Evolutionary conservation across 2,888 invertebrate genomes (phyloP).

Genomic region (Timandra comae): DNA sequence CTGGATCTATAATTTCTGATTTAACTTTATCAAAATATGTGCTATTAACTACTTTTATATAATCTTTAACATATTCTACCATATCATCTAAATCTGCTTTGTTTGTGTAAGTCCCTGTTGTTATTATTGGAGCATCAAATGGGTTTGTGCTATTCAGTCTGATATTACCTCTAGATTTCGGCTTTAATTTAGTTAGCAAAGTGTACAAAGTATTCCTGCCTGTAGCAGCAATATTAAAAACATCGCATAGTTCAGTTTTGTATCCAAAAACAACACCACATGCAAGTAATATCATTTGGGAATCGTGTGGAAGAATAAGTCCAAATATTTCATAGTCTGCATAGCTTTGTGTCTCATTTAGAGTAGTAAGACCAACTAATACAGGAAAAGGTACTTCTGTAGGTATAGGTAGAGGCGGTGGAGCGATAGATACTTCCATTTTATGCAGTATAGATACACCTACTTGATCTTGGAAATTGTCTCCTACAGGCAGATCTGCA

Average conservation of each 20-base stretch:
- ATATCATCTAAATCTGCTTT: slow-evolving; percentile 62
- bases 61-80: slow-evolving; percentile 41
- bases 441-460: slow-evolving; percentile 32
- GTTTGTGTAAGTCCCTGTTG: slow-evolving; percentile 73
- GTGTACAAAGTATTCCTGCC: slow-evolving; percentile 18
- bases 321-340: slow-evolving; percentile 44
- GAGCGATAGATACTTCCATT: slow-evolving; percentile 15
- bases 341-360: slow-evolving; percentile 68
- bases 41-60: slow-evolving; percentile 45
- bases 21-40: slow-evolving; percentile 44
- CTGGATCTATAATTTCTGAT: slow-evolving; percentile 30
- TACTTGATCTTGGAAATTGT: slow-evolving; percentile 61
- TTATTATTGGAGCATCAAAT: slow-evolving; percentile 71
- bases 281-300: slow-evolving; percentile 8
- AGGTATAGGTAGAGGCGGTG: slow-evolving; percentile 34
- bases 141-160: slow-evolving; percentile 71
- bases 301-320: slow-evolving; percentile 16
- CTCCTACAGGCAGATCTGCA: slow-evolving; percentile 56
- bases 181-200: slow-evolving; percentile 34
- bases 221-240: slow-evolving; percentile 15
- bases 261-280: slow-evolving; percentile 25
- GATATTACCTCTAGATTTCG: slow-evolving; percentile 70
- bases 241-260: slow-evolving; percentile 24
- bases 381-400: slow-evolving; percentile 33
- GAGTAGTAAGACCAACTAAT: slow-evolving; percentile 56